Conservation (phyloP, 2,113 vertebrate species). For the Mustela nigripes region DNA sequence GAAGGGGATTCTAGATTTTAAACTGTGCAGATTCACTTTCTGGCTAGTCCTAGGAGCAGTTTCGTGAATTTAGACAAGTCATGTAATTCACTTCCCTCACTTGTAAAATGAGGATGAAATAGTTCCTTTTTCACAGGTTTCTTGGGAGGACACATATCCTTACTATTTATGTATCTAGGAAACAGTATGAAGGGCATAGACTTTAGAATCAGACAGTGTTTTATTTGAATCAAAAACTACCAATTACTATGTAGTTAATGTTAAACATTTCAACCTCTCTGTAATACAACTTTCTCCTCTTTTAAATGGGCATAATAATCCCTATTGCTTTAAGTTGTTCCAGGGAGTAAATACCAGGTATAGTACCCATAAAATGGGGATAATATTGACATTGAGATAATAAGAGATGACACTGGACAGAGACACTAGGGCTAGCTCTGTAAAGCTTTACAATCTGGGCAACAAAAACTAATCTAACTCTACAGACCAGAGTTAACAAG, state of each 20-base stretch:
- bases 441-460: background rate
- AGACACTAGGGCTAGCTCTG: background rate
- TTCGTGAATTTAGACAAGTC: background rate
- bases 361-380: background rate
- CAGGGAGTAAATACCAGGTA: background rate
- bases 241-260: background rate
- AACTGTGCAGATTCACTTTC: background rate
- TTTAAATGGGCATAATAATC: background rate
- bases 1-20: background rate
- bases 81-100: background rate
- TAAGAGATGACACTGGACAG: background rate
- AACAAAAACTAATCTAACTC: background rate
- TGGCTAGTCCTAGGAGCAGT: background rate
- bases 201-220: background rate
- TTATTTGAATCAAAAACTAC: background rate
- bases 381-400: background rate
- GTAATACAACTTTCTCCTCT: background rate
- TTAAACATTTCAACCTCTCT: background rate
- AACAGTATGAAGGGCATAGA: background rate
- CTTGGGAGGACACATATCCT: background rate
- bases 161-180: background rate
- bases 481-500: background rate
- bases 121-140: background rate
- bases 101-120: conserved; percentile 20
- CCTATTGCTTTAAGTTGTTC: background rate